A percentile compares a stretch with the other conserved stretches of the same genome.
Conservation (phyloP, 2,797 vertebrate species). For the Hydrolagus colliei region DNA sequence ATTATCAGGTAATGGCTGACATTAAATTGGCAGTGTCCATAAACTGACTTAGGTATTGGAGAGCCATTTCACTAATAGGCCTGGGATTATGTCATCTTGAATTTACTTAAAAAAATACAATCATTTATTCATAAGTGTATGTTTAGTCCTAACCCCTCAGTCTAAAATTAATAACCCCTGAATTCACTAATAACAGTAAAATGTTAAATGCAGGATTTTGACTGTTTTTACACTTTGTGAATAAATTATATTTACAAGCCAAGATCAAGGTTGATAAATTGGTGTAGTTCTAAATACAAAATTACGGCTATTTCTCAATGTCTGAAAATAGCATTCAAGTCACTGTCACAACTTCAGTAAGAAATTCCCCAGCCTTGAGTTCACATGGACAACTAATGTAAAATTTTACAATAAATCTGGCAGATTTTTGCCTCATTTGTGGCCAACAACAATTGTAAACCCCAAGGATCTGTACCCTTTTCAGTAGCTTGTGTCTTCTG, state of each 20-base stretch:
- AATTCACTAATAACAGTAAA: background rate
- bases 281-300: background rate
- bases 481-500: constrained; percentile 55
- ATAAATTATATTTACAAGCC: background rate
- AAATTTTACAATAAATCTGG: constrained; percentile 33
- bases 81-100: too few relatives aligned
- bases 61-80: too few relatives aligned
- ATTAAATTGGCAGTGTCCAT: too few relatives aligned
- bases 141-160: background rate
- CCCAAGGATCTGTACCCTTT: constrained; percentile 51
- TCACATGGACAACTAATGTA: background rate
- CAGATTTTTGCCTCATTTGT: constrained; percentile 52
- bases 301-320: constrained; percentile 5
- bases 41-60: background rate
- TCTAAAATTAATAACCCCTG: background rate
- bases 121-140: background rate
- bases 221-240: background rate
- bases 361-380: background rate
- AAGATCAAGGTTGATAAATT: background rate
- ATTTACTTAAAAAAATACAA: background rate
- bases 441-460: constrained; percentile 58
- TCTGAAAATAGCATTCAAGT: constrained; percentile 18
- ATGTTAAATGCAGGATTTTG: too few relatives aligned
- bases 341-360: background rate
- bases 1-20: too few relatives aligned